Evolutionary conservation across 2,797 vertebrate genomes (phyloP).

Genomic region (Tokudaia muenninki): DNA sequence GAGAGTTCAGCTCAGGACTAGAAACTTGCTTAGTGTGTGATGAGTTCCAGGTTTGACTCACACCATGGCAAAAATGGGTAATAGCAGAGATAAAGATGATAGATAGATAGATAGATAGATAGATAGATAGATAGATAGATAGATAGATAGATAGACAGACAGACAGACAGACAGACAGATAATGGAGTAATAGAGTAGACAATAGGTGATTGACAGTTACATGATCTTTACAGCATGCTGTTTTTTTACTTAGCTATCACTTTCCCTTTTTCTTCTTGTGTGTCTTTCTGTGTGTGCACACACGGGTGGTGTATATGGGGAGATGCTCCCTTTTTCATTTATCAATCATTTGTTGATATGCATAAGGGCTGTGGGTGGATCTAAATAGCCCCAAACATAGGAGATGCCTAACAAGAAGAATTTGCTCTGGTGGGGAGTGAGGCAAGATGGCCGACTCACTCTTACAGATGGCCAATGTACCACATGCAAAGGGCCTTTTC

Average conservation of each 20-base stretch:
- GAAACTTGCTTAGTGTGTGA: not conserved
- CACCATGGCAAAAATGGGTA: not conserved
- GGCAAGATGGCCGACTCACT: not conserved
- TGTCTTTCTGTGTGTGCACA: not conserved
- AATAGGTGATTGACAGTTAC: not conserved
- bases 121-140: not conserved
- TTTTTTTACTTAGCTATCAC: not conserved
- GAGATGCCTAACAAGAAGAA: not conserved
- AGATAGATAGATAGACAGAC: too few species aligned
- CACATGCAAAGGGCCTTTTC: conserved; percentile 57
- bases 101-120: not conserved
- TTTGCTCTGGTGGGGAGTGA: not conserved
- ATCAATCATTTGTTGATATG: conserved; percentile 70
- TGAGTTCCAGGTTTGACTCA: not conserved
- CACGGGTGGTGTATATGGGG: not conserved
- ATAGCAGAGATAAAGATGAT: not conserved
- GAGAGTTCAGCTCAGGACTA: not conserved
- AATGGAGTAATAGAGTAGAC: too few species aligned
- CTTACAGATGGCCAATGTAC: conserved; percentile 9
- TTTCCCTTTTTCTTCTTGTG: conserved; percentile 53
- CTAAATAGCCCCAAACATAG: conserved; percentile 12
- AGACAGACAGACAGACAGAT: too few species aligned
- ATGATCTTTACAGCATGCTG: conserved; percentile 1
- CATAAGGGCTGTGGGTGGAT: not conserved
- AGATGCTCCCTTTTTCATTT: conserved; percentile 20